Conservation (phyloP, 2,797 vertebrate species). For the Scolopax bukidnonensis region DNA sequence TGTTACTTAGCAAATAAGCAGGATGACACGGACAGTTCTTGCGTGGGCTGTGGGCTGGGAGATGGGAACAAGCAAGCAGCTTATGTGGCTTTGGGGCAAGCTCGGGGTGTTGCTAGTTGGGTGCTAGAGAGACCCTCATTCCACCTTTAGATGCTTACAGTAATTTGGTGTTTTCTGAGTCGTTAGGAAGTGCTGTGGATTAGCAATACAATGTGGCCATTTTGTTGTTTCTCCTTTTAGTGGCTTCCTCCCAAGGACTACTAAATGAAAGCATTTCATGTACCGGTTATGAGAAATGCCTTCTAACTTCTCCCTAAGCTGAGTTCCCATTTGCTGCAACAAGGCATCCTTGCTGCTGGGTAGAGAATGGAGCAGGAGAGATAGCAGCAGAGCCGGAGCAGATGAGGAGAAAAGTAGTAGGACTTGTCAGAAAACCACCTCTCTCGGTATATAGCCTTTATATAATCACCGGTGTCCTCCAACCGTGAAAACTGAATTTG, state of each 20-base stretch:
- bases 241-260: background rate
- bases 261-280: background rate
- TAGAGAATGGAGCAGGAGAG: background rate
- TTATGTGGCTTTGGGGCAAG: background rate
- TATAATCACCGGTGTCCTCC: slow-evolving; percentile 11
- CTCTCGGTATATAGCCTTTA: background rate
- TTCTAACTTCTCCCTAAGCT: background rate
- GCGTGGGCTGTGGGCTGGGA: slow-evolving; percentile 46
- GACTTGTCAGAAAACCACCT: slow-evolving; percentile 19
- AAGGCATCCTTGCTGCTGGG: background rate
- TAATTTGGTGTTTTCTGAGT: background rate
- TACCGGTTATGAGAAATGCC: background rate
- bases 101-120: background rate
- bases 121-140: background rate
- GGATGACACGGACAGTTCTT: background rate
- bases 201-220: background rate
- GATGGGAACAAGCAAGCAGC: slow-evolving; percentile 9
- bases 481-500: background rate
- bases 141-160: background rate
- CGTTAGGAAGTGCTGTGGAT: background rate
- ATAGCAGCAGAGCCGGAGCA: background rate
- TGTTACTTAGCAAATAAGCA: slow-evolving; percentile 33
- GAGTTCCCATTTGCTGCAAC: background rate
- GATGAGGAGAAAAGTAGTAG: background rate
- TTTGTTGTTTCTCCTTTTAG: slow-evolving; percentile 24